Conservation (phyloP, 2,888 invertebrate genomes). For the Venustoraphidia nigricollis region DNA sequence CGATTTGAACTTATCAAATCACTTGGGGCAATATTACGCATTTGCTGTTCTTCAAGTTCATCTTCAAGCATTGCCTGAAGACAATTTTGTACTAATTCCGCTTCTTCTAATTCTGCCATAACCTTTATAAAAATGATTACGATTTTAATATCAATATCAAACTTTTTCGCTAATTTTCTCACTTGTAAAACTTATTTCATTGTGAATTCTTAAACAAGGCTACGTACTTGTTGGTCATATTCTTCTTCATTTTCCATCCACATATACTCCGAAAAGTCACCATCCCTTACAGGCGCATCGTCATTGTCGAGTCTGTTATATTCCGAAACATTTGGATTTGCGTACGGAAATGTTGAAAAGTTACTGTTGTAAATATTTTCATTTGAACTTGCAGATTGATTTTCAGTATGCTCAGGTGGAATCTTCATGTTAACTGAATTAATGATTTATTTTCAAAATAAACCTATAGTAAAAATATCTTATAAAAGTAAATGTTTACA, state of each 20-base stretch:
- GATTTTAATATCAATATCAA: background rate
- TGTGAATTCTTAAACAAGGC: constrained; percentile 2
- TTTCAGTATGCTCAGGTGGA: too few species aligned
- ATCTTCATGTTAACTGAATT: too few species aligned
- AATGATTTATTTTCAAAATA: too few species aligned
- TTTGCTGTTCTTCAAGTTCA: constrained; percentile 25
- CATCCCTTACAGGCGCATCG: constrained; percentile 28
- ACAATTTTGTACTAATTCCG: constrained; percentile 77
- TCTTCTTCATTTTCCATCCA: constrained; percentile 95
- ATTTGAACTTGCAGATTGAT: too few species aligned
- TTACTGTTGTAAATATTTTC: too few species aligned
- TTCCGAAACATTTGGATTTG: too few species aligned
- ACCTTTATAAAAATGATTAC: constrained; percentile 35
- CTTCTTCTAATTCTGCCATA: constrained; percentile 71
- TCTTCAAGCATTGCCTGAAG: constrained; percentile 72
- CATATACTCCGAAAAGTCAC: constrained; percentile 79
- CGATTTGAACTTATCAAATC: too few species aligned
- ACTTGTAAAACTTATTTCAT: constrained; percentile 3
- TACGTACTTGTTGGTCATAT: constrained; percentile 69
- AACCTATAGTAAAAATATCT: too few species aligned
- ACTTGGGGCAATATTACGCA: too few species aligned
- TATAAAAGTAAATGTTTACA: too few species aligned
- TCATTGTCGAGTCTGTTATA: too few species aligned
- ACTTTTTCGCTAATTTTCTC: background rate
- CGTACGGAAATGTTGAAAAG: too few species aligned